Percentiles rank a stretch among this genome's conserved stretches.
Conservation (phyloP, 2,888 invertebrate species). For the Elegia similella region DNA sequence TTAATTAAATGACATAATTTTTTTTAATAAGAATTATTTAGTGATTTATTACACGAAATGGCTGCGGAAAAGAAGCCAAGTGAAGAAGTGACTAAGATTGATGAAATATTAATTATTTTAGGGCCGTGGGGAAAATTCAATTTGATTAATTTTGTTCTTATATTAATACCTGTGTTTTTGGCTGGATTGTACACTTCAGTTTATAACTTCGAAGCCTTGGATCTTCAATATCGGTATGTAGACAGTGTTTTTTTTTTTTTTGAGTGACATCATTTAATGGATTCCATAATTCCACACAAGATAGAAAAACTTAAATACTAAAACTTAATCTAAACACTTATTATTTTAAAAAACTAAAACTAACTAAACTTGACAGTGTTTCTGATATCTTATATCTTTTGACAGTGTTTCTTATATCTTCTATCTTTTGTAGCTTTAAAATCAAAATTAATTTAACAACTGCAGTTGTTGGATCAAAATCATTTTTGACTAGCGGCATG, state of each 20-base stretch:
- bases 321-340: too few species aligned
- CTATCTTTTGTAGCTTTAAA: too few species aligned
- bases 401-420: too few species aligned
- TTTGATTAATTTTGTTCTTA: conserved; percentile 1
- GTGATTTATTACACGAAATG: background rate
- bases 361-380: too few species aligned
- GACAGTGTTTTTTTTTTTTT: background rate
- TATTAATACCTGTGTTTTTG: background rate
- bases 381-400: too few species aligned
- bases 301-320: too few species aligned
- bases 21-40: background rate
- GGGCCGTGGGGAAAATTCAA: conserved; percentile 3
- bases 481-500: too few species aligned
- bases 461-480: too few species aligned
- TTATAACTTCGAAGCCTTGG: conserved; percentile 5
- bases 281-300: too few species aligned
- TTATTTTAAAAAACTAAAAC: too few species aligned
- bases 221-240: conserved; percentile 3
- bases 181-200: conserved; percentile 1
- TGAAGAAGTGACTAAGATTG: conserved; percentile 2
- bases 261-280: background rate
- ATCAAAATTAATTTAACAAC: too few species aligned
- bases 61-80: background rate
- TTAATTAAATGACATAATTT: background rate
- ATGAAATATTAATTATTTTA: background rate